Conservation (phyloP, 2,113 vertebrate genomes). For the Ailurus styani region DNA sequence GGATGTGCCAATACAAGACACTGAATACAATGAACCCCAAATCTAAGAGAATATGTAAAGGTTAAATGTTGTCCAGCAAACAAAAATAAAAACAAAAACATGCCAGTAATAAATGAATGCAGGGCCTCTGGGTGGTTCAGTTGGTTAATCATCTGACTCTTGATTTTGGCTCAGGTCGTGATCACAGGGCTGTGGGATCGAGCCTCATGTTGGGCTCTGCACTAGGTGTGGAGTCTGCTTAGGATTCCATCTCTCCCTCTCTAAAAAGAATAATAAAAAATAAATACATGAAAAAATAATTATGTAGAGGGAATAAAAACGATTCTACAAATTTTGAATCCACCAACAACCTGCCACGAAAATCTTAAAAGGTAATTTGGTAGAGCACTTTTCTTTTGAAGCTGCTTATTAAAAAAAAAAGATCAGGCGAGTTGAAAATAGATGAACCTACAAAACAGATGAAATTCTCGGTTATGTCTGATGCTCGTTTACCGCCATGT, state of each 20-base stretch:
- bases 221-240: neutral
- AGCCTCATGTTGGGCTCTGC: neutral
- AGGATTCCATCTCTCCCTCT: neutral
- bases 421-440: neutral
- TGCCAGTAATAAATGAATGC: neutral
- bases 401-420: neutral
- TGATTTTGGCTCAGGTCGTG: neutral
- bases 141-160: neutral
- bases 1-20: accelerated
- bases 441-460: neutral
- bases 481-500: neutral
- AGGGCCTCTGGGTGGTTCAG: neutral
- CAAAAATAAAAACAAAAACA: neutral
- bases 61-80: neutral
- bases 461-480: neutral
- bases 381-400: neutral
- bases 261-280: neutral
- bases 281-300: neutral
- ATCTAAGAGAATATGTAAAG: neutral
- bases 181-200: neutral
- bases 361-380: neutral
- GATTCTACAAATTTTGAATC: neutral
- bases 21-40: neutral
- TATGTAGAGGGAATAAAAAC: neutral
- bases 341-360: neutral